Conservation (phyloP, 2,113 vertebrate genomes). For the Sorex araneus region DNA sequence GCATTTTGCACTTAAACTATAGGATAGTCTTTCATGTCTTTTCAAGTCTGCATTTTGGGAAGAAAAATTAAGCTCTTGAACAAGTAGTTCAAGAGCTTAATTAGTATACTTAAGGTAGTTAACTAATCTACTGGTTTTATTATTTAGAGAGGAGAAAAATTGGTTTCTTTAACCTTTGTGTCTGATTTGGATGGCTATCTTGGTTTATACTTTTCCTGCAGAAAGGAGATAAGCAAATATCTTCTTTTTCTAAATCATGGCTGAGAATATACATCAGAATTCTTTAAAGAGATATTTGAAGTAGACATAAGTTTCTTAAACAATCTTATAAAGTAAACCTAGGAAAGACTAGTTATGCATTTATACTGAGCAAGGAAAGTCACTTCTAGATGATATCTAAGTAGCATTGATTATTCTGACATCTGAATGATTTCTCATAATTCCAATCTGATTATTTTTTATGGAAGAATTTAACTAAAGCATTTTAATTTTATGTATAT, state of each 20-base stretch:
- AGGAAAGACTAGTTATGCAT: not conserved
- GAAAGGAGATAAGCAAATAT: not conserved
- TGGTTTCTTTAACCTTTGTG: not conserved
- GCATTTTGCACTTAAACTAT: no score
- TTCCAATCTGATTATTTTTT: not conserved
- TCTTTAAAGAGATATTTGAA: not conserved
- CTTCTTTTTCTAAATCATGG: not conserved
- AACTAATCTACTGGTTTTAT: not conserved
- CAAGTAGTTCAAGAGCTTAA: no score
- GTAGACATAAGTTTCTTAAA: not conserved
- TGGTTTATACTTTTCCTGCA: constrained; percentile 11
- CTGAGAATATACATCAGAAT: not conserved
- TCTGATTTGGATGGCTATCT: constrained; percentile 17
- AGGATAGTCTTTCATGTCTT: constrained; percentile 17
- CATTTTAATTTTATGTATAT: not conserved
- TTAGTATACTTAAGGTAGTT: constrained; percentile 3
- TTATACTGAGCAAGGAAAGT: not conserved
- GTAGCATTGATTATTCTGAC: constrained; percentile 27
- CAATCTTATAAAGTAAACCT: not conserved
- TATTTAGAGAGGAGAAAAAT: constrained; percentile 5
- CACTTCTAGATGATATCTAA: not conserved
- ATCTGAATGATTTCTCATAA: constrained; percentile 14
- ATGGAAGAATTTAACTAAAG: no score
- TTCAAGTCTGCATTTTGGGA: constrained; percentile 11
- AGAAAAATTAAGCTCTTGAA: constrained; percentile 43